Conservation (phyloP, 2,888 invertebrate species). For the Caenorhabditis sulstoni region DNA sequence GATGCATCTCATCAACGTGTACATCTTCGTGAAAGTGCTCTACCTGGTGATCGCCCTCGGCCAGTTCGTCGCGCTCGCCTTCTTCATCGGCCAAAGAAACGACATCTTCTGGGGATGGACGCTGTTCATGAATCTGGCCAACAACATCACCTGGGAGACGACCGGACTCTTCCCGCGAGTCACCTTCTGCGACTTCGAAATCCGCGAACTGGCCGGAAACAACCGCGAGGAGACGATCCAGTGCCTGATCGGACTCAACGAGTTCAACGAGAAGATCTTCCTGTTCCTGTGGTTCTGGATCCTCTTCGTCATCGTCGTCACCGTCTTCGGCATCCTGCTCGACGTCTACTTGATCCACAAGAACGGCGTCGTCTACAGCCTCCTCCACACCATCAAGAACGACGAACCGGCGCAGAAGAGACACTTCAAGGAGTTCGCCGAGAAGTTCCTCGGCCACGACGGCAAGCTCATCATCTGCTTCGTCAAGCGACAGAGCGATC, state of each 20-base stretch:
- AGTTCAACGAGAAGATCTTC: slow-evolving; percentile 76
- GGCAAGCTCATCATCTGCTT: slow-evolving; percentile 45
- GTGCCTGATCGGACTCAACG: slow-evolving; percentile 56
- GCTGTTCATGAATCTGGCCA: slow-evolving; percentile 27
- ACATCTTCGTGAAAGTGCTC: slow-evolving; percentile 26
- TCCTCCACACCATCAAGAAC: slow-evolving; percentile 2
- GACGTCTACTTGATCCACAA: slow-evolving; percentile 77
- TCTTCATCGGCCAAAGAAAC: slow-evolving; percentile 75
- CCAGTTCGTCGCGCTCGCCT: slow-evolving; percentile 77
- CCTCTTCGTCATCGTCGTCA: slow-evolving; percentile 81
- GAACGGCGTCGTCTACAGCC: slow-evolving; percentile 16
- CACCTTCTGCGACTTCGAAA: slow-evolving; percentile 42
- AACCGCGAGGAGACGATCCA: slow-evolving; percentile 31
- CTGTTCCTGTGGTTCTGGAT: slow-evolving; percentile 81
- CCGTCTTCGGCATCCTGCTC: slow-evolving; percentile 81
- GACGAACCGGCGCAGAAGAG: neutral
- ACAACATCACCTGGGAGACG: slow-evolving; percentile 45
- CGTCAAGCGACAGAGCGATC: slow-evolving; percentile 38
- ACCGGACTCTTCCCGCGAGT: slow-evolving; percentile 67
- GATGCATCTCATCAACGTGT: slow-evolving; percentile 10
- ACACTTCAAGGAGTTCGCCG: slow-evolving; percentile 13
- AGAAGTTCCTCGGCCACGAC: slow-evolving; percentile 21
- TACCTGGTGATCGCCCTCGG: slow-evolving; percentile 72
- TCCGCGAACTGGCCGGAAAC: slow-evolving; percentile 37
- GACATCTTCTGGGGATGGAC: slow-evolving; percentile 72